These are phyloP conservation scores for Osmoderma eremita DNA, from an alignment of 2,888 invertebrate genomes.

Conservation along the genomic window DNA sequence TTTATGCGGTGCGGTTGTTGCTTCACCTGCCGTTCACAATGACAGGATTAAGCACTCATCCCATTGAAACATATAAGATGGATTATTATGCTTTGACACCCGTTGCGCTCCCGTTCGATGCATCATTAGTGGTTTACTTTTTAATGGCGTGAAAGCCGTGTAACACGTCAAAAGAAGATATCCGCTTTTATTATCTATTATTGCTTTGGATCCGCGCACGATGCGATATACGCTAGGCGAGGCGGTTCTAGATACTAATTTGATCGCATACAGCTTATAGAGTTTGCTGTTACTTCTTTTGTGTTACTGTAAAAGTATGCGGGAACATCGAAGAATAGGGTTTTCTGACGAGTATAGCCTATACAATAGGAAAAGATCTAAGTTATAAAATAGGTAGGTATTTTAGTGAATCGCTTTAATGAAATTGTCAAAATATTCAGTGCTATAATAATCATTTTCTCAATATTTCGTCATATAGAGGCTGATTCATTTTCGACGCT, in stretches of 20 bases:
- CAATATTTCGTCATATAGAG: too few relatives aligned
- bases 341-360: too few relatives aligned
- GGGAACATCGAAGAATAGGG: too few relatives aligned
- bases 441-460: too few relatives aligned
- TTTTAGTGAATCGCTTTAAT: too few relatives aligned
- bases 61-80: constrained; percentile 61
- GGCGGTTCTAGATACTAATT: constrained; percentile 8
- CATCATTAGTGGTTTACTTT: constrained; percentile 56
- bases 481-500: too few relatives aligned
- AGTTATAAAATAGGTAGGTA: too few relatives aligned
- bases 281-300: too few relatives aligned
- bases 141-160: constrained; percentile 44
- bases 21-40: constrained; percentile 53
- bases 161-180: constrained; percentile 40
- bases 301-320: too few relatives aligned
- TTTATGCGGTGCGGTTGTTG: constrained; percentile 25
- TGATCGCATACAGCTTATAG: too few relatives aligned
- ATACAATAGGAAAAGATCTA: too few relatives aligned
- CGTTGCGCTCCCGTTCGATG: constrained; percentile 47
- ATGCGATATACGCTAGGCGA: not conserved
- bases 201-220: constrained; percentile 7
- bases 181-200: constrained; percentile 40
- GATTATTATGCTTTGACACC: constrained; percentile 60
- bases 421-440: too few relatives aligned
- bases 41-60: constrained; percentile 63